A percentile compares a stretch with the other conserved stretches of the same genome.
These are phyloP conservation scores for Rhingia rostrata DNA, from an alignment of 2,888 invertebrate species.

Conservation along the genomic window DNA sequence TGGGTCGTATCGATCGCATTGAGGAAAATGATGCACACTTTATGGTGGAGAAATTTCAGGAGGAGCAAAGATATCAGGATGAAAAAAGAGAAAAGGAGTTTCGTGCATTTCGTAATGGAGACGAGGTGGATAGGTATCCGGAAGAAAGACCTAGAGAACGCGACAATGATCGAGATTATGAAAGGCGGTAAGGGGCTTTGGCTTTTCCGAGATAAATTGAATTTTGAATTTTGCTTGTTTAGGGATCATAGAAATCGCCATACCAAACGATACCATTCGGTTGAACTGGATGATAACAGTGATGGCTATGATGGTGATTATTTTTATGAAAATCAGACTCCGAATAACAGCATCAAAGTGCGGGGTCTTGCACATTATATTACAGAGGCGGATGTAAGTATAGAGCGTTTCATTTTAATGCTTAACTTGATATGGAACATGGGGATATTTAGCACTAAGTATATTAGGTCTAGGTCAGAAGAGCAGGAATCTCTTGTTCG, in stretches of 20 bases:
- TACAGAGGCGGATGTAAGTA: constrained; percentile 89
- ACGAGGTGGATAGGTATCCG: constrained; percentile 75
- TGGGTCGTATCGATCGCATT: constrained; percentile 44
- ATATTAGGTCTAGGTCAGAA: no score
- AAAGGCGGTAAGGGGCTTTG: constrained; percentile 73
- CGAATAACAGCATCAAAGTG: constrained; percentile 89
- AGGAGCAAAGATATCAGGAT: constrained; percentile 76
- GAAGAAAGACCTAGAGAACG: constrained; percentile 75
- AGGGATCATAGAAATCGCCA: constrained; percentile 70
- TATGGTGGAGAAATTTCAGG: constrained; percentile 75
- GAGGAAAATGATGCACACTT: constrained; percentile 74
- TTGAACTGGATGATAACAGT: constrained; percentile 78
- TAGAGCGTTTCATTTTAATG: no score
- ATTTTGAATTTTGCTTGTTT: no score
- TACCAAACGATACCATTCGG: constrained; percentile 77
- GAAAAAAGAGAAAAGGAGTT: constrained; percentile 60
- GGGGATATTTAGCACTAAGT: no score
- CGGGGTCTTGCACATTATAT: constrained; percentile 89
- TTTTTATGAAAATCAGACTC: constrained; percentile 84
- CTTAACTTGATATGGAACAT: no score
- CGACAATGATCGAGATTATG: constrained; percentile 76
- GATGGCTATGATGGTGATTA: constrained; percentile 82
- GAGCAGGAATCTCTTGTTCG: no score
- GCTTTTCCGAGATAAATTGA: no score
- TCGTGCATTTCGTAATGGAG: constrained; percentile 75